Evolutionary conservation across 2,888 invertebrate species (phyloP).

Genomic region (Eucriotettix oculatus): DNA sequence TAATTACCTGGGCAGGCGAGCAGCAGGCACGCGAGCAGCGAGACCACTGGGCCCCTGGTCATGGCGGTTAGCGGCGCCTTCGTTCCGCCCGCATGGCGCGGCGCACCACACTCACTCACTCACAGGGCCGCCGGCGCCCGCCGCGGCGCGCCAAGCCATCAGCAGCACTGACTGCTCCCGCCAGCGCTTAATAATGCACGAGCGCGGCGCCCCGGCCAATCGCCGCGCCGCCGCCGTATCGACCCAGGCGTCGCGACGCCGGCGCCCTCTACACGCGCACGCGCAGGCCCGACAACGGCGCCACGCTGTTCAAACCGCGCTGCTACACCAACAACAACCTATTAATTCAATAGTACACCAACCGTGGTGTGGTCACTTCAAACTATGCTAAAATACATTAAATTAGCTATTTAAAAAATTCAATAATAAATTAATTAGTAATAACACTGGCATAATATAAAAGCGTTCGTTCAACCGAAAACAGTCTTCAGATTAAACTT

Average conservation of each 20-base stretch:
- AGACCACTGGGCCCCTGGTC: conserved; percentile 21
- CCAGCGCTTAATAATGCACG: not conserved
- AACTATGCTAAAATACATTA: too few species aligned
- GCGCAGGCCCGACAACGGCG: not conserved
- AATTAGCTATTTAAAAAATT: too few species aligned
- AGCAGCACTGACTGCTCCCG: not conserved
- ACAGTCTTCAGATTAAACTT: too few species aligned
- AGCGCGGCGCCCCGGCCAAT: not conserved
- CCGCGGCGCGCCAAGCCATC: not conserved
- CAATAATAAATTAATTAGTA: too few species aligned
- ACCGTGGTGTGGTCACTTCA: too few species aligned
- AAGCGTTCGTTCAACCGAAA: too few species aligned
- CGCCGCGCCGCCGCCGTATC: not conserved
- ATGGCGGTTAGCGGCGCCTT: not conserved
- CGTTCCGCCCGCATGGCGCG: conserved; percentile 27
- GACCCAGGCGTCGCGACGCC: not conserved
- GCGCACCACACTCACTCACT: conserved; percentile 27
- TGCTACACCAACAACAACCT: not conserved
- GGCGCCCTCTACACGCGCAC: not conserved
- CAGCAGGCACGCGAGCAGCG: conserved; percentile 19
- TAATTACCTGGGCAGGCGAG: not conserved
- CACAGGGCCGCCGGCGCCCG: not conserved
- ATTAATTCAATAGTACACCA: too few species aligned
- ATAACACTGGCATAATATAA: too few species aligned
- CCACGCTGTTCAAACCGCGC: not conserved